These are phyloP conservation scores for Loriculus beryllinus DNA, from an alignment of 2,797 vertebrate genomes.

Conservation along the genomic window DNA sequence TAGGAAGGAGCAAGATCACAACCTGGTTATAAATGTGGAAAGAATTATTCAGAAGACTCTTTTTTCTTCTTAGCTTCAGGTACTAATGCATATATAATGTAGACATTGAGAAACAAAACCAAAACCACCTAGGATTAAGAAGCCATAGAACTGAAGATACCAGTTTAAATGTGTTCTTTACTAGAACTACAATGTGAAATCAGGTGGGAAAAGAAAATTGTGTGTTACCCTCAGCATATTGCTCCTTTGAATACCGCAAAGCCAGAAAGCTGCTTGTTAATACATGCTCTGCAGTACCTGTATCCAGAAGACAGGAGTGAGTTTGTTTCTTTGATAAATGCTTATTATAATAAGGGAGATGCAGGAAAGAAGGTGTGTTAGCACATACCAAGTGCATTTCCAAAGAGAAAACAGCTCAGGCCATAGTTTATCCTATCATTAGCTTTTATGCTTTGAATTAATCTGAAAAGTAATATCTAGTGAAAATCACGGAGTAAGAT, in stretches of 20 bases:
- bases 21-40: neutral
- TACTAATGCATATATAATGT: neutral
- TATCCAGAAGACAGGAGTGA: neutral
- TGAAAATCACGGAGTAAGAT: neutral
- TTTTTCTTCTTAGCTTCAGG: neutral
- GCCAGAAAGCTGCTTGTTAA: neutral
- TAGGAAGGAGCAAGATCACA: neutral
- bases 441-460: slow-evolving; percentile 10
- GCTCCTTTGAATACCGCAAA: neutral
- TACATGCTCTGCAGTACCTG: neutral
- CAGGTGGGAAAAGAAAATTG: neutral
- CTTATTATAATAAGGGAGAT: neutral
- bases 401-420: neutral
- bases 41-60: neutral
- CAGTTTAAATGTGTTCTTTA: neutral
- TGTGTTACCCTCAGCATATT: rapidly evolving
- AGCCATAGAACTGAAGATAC: neutral
- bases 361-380: neutral
- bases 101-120: neutral
- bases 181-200: neutral
- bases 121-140: neutral
- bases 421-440: neutral
- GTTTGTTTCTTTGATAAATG: neutral
- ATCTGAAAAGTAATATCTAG: neutral
- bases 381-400: neutral